Evolutionary conservation across 2,113 vertebrate genomes (phyloP), one percentile per base, ranked within the genome.

Genomic region (Grantiella picta): DNA sequence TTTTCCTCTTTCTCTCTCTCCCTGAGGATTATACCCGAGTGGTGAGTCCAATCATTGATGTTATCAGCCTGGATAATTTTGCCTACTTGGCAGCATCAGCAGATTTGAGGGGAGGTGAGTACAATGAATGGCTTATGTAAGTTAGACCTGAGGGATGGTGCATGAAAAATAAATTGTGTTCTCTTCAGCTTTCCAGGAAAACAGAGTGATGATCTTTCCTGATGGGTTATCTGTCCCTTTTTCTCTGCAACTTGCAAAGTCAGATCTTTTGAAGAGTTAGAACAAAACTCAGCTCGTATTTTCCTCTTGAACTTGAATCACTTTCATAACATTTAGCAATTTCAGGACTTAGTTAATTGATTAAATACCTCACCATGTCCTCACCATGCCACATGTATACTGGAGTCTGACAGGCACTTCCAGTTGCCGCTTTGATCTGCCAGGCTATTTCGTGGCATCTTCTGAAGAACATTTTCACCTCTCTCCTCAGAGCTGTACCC

Each of bases 61-160:
- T 99, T 96, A 99, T 99, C 98, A 99, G 99, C 95, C 97, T 99
- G 98, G 99, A 99, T 93, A 99, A 99, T 97, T 99, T 99, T 79
- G 99, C 99, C 86, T 99, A 99, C 96, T 97, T 99, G 96, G 99
- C 99, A 44, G 99, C 99, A 12, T 99, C 99, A 42, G 99, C 99
- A 38, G 99, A 99, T 95, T 98, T 99, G 88, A 98, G 99, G 45
- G 99, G 99, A 99, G 99, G 99, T 99, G 81, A 89, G 99, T 97
- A 77, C 52, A 52, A 63, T 66, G 44, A 83, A 79, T 49, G 36
- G n/a, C 60, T 86, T 31, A 14, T 70, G 35, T 82, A 73, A 93
- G 19, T 31, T 57, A 38, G 52, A 78, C 60, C 65, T 76, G 49
- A 82, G 76, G 49, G 50, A 76, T 83, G 15, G 23, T 89, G 35